Percentiles rank a stretch among this genome's conserved stretches.
phyloP scores from a whole-genome alignment of 2,113 vertebrate species.

The Gallinago jamesoni region DNA sequence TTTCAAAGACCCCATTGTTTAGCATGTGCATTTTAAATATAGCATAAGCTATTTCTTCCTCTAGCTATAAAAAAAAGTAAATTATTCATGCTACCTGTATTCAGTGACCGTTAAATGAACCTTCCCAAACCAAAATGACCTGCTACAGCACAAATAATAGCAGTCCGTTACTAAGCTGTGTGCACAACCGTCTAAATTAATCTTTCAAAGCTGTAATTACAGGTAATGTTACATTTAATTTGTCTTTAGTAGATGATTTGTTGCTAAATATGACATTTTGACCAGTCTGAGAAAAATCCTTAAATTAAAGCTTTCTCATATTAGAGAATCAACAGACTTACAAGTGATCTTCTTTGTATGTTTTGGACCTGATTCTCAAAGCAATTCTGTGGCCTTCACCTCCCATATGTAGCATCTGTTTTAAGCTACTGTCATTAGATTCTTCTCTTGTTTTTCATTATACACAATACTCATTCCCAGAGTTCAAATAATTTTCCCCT shows the following conservation, averaged over 20 bases:
- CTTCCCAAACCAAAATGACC: conserved; percentile 21
- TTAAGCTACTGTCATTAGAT: background rate
- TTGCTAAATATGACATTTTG: conserved; percentile 36
- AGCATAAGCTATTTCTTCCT: conserved; percentile 27
- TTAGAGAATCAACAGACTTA: background rate
- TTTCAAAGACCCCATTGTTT: conserved; percentile 65
- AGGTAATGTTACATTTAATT: conserved; percentile 45
- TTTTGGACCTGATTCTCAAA: background rate
- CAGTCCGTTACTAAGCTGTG: background rate
- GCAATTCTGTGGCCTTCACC: background rate
- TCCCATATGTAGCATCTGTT: background rate
- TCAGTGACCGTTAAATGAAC: conserved; percentile 53
- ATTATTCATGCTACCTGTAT: conserved; percentile 60
- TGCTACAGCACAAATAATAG: conserved; percentile 26
- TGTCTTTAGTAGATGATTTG: conserved; percentile 41
- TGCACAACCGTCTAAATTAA: conserved; percentile 27
- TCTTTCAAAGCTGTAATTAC: conserved; percentile 50
- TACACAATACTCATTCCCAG: background rate
- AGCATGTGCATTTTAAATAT: conserved; percentile 11
- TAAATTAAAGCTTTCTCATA: background rate
- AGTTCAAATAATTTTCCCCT: background rate
- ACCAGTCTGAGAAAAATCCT: conserved; percentile 35
- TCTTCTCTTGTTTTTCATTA: background rate
- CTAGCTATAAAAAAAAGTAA: conserved; percentile 26
- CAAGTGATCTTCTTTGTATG: background rate